Percentiles rank a stretch among this genome's conserved stretches.
Conservation (phyloP, 2,797 vertebrate genomes). For the Cryptoprocta ferox region DNA sequence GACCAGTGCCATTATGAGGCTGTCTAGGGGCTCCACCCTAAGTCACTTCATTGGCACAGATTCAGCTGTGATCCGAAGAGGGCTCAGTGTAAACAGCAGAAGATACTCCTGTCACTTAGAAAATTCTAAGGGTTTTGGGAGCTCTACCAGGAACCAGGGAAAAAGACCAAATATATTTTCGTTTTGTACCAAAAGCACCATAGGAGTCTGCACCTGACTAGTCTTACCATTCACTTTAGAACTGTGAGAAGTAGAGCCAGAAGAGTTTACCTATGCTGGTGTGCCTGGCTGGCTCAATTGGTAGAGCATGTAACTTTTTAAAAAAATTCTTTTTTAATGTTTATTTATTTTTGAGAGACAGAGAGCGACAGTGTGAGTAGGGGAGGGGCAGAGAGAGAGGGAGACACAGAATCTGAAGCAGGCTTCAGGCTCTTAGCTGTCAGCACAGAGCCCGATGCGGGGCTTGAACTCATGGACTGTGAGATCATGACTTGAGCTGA, state of each 20-base stretch:
- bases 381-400: too few species aligned
- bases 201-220: not conserved
- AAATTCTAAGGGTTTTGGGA: constrained; percentile 10
- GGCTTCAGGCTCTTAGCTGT: too few species aligned
- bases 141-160: not conserved
- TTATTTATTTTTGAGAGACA: too few species aligned
- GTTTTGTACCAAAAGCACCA: not conserved
- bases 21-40: not conserved
- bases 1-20: not conserved
- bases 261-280: not conserved
- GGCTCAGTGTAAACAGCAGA: not conserved
- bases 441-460: too few species aligned
- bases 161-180: not conserved
- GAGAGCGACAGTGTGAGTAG: too few species aligned
- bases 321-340: too few species aligned
- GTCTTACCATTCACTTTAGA: not conserved
- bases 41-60: not conserved
- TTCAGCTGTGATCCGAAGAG: not conserved
- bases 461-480: too few species aligned
- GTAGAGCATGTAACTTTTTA: not conserved
- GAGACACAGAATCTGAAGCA: too few species aligned
- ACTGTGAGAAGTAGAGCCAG: not conserved
- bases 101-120: not conserved
- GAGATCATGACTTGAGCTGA: too few species aligned
- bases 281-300: not conserved